phyloP scores from a whole-genome alignment of 1,140 invertebrate genomes.

The Panulirus ornatus region DNA sequence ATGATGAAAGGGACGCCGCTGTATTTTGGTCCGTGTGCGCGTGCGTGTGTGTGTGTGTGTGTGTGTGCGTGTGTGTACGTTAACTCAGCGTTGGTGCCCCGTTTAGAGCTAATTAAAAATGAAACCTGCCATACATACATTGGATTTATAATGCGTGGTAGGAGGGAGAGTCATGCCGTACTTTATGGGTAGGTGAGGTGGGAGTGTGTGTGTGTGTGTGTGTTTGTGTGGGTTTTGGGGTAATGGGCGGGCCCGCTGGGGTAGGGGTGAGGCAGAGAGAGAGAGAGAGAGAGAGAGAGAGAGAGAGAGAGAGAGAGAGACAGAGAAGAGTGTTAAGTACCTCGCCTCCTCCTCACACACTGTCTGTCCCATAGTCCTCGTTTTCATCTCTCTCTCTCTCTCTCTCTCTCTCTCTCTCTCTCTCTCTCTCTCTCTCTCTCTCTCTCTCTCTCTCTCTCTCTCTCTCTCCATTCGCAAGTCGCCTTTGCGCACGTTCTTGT shows the following conservation, averaged over 20 bases:
- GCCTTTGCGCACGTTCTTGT: not conserved
- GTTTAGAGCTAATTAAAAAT: slow-evolving; percentile 41
- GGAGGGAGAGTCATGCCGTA: no score
- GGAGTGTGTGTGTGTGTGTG: not conserved
- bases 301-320: slow-evolving; percentile 38
- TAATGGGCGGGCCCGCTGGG: not conserved
- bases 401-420: not conserved
- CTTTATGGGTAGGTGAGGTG: not conserved
- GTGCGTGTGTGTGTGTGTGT: no score
- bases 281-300: not conserved
- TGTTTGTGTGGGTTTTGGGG: not conserved
- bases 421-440: slow-evolving; percentile 6
- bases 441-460: slow-evolving; percentile 9
- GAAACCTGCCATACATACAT: slow-evolving; percentile 11
- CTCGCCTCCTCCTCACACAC: not conserved
- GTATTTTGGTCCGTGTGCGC: no score
- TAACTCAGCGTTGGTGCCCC: not conserved
- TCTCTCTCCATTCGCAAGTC: not conserved
- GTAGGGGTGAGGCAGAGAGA: not conserved
- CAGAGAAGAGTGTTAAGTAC: not conserved
- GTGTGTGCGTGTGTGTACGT: no score
- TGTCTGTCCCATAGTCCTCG: not conserved
- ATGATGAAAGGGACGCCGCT: slow-evolving; percentile 18
- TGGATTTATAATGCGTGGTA: slow-evolving; percentile 24
- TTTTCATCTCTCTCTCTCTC: slow-evolving; percentile 18